These are phyloP conservation scores for Onthophagus sagittarius DNA, from an alignment of 2,888 invertebrate genomes.

Conservation along the genomic window DNA sequence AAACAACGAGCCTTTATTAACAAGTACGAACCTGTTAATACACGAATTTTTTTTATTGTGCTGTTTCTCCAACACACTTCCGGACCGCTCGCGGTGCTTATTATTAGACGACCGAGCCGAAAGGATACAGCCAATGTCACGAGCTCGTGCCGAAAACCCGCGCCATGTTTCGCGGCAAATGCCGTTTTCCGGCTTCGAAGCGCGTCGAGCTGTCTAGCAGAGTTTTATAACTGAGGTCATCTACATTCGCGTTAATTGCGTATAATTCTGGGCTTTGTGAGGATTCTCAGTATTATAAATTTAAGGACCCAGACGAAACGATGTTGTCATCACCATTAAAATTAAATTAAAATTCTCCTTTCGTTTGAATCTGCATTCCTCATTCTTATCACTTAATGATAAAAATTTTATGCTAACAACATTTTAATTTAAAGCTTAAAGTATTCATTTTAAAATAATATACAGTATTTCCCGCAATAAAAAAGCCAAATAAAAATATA, in stretches of 20 bases:
- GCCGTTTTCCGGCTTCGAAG: constrained; percentile 18
- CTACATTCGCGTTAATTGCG: constrained; percentile 27
- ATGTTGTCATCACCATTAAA: background rate
- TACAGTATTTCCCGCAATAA: too few species aligned
- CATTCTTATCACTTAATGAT: too few species aligned
- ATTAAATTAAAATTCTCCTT: too few species aligned
- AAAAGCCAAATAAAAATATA: too few species aligned
- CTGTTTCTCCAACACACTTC: background rate
- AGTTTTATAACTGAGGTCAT: constrained; percentile 27
- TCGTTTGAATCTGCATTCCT: too few species aligned
- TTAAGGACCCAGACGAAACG: constrained; percentile 1
- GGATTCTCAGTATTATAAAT: constrained; percentile 3
- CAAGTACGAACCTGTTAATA: background rate
- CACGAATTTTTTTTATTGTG: background rate
- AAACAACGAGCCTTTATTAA: background rate
- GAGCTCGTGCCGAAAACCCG: background rate
- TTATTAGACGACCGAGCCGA: constrained; percentile 5
- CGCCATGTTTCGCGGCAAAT: constrained; percentile 4
- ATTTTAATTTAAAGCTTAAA: too few species aligned
- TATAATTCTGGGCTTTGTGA: constrained; percentile 21
- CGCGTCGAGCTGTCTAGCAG: constrained; percentile 34
- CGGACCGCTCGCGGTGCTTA: background rate
- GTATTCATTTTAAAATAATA: too few species aligned
- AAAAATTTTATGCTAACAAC: too few species aligned
- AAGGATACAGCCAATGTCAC: constrained; percentile 12